These are phyloP conservation scores for Tretioscincus oriximinensis DNA, from an alignment of 2,113 vertebrate species.

Conservation along the genomic window DNA sequence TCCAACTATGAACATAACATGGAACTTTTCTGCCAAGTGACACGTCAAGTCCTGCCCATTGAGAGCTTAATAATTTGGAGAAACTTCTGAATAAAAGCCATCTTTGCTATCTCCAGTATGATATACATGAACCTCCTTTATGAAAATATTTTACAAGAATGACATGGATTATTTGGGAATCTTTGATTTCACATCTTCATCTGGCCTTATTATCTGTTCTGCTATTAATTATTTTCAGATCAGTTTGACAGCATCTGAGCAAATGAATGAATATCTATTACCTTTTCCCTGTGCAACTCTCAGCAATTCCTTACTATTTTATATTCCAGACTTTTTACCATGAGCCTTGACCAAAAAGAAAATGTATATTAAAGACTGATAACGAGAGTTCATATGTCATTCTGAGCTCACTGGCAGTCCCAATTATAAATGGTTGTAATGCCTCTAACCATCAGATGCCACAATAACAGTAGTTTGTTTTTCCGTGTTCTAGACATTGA, in stretches of 20 bases:
- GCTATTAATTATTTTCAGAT: background rate
- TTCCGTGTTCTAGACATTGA: background rate
- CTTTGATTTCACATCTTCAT: background rate
- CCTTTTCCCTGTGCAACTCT: no score
- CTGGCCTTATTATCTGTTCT: background rate
- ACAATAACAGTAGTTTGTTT: background rate
- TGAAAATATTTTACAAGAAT: background rate
- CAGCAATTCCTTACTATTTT: background rate
- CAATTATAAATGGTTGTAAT: background rate
- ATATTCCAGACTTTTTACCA: background rate
- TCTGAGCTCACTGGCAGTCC: background rate
- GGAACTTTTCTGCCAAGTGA: background rate
- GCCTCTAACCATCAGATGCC: background rate
- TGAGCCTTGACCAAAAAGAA: background rate
- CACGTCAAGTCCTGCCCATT: background rate
- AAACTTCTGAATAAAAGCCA: background rate
- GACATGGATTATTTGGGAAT: background rate
- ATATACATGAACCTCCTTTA: background rate
- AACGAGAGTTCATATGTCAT: background rate
- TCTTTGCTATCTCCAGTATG: background rate
- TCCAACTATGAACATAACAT: background rate
- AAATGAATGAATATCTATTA: background rate
- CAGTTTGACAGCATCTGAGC: background rate
- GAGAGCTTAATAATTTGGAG: constrained; percentile 1
- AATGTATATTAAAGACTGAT: background rate